phyloP scores from a whole-genome alignment of 2,113 vertebrate genomes.

The Girardinichthys multiradiatus region DNA sequence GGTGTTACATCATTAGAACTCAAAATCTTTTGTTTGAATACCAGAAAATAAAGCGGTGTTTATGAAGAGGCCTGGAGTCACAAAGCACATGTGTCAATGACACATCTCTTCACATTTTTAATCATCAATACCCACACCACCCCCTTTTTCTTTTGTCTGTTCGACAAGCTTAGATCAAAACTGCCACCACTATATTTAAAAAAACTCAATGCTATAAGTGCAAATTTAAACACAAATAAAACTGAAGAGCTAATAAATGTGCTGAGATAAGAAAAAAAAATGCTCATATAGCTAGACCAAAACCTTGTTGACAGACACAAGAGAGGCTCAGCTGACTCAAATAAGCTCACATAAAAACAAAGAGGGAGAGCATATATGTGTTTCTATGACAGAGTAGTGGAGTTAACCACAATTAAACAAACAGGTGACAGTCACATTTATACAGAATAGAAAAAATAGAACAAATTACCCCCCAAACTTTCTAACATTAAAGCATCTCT shows the following conservation, averaged over 20 bases:
- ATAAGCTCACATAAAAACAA: neutral
- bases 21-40: neutral
- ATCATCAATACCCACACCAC: neutral
- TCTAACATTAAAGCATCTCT: neutral
- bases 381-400: neutral
- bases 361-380: slow-evolving; percentile 6
- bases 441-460: neutral
- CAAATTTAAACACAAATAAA: neutral
- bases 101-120: neutral
- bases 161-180: neutral
- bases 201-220: neutral
- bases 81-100: neutral
- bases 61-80: neutral
- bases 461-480: neutral
- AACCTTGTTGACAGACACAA: neutral
- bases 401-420: slow-evolving; percentile 1
- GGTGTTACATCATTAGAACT: slow-evolving; percentile 7
- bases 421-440: neutral
- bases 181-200: neutral
- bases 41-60: too few species aligned
- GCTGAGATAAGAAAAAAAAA: neutral
- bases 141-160: neutral
- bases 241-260: neutral
- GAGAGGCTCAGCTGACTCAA: neutral
- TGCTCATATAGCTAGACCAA: too few species aligned